phyloP scores from a whole-genome alignment of 2,113 vertebrate genomes.

The Tricholaema leucomelas region DNA sequence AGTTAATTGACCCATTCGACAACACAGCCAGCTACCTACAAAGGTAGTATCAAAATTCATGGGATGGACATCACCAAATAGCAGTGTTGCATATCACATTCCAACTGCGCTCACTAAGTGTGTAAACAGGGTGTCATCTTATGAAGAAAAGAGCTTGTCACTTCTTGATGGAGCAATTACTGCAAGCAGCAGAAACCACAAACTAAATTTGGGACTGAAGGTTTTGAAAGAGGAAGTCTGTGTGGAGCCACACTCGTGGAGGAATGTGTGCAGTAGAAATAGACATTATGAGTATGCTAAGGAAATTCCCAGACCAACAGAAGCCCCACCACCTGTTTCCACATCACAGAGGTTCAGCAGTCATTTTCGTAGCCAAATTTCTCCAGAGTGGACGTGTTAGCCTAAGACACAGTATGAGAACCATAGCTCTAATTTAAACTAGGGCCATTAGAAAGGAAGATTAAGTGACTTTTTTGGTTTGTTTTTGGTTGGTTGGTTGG shows the following conservation, averaged over 20 bases:
- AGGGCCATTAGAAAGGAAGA: background rate
- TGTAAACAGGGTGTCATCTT: background rate
- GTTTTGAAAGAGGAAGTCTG: conserved; percentile 41
- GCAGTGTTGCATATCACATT: background rate
- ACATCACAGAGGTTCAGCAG: background rate
- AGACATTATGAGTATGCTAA: background rate
- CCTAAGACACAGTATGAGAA: background rate
- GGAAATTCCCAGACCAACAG: background rate
- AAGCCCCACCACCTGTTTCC: background rate
- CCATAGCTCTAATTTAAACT: background rate
- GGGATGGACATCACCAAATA: background rate
- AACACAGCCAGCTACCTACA: background rate
- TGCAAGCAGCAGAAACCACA: background rate
- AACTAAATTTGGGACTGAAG: background rate
- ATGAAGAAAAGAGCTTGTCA: background rate
- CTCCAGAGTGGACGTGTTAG: background rate
- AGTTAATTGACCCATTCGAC: background rate
- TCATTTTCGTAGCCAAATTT: background rate
- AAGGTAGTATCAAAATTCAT: background rate
- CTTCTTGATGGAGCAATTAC: background rate
- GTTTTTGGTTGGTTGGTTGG: background rate
- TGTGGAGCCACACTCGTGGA: background rate
- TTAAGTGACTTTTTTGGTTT: background rate
- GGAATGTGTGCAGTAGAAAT: background rate
- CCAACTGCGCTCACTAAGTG: background rate